phyloP scores from a whole-genome alignment of 2,888 invertebrate genomes.

The Drosophila robusta region DNA sequence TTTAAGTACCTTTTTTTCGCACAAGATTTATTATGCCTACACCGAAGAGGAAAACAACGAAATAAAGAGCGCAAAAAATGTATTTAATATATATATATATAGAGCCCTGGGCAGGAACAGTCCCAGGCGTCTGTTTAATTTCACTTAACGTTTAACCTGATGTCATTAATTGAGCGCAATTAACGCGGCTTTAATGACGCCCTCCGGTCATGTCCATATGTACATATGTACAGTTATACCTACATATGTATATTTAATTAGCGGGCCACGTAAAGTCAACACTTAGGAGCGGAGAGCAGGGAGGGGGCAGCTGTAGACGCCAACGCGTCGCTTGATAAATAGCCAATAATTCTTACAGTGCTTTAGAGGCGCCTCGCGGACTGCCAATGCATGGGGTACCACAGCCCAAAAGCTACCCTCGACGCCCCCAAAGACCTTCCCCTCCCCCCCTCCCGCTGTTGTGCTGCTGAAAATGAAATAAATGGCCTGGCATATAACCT shows the following conservation, averaged over 20 bases:
- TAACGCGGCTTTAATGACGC: conserved; percentile 74
- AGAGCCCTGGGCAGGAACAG: conserved; percentile 3
- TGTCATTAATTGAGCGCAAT: conserved; percentile 79
- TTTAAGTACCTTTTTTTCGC: conserved; percentile 46
- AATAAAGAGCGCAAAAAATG: conserved; percentile 14
- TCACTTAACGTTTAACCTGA: conserved; percentile 79
- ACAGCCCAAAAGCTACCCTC: conserved; percentile 2
- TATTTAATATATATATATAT: conserved; percentile 15
- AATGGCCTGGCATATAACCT: conserved; percentile 74
- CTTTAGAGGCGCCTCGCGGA: conserved; percentile 55
- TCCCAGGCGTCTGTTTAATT: conserved; percentile 75
- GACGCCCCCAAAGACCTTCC: background rate
- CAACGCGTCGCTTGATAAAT: conserved; percentile 77
- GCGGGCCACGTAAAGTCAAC: conserved; percentile 62
- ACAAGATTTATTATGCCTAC: conserved; percentile 57
- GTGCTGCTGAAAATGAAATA: conserved; percentile 71
- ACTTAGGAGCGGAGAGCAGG: background rate
- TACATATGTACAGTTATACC: conserved; percentile 34
- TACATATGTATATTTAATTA: conserved; percentile 75
- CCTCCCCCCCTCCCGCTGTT: background rate
- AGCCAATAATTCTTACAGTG: conserved; percentile 77
- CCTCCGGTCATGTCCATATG: conserved; percentile 30
- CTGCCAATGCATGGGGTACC: conserved; percentile 25
- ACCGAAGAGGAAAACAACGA: conserved; percentile 8
- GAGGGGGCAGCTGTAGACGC: conserved; percentile 29